Conservation (phyloP, 2,113 vertebrate genomes). For the Plestiodon gilberti region DNA sequence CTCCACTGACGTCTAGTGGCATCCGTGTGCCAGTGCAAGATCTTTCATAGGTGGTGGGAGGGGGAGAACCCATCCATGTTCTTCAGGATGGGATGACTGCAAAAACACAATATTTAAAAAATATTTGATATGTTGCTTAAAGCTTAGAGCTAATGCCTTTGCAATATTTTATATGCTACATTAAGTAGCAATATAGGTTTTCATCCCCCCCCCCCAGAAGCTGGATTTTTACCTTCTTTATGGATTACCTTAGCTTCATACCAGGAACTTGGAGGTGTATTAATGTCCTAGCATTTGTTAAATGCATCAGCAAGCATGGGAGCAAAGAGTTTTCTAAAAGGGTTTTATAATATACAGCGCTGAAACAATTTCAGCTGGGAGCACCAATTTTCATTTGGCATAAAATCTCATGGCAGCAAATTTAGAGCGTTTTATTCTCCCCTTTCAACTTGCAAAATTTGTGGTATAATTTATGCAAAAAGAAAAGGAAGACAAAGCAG, state of each 20-base stretch:
- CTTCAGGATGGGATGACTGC: too few species aligned
- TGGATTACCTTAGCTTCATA: not conserved
- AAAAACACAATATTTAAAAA: not conserved
- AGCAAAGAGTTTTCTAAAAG: not conserved
- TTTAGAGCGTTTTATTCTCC: too few species aligned
- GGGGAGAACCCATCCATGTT: not conserved
- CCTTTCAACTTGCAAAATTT: not conserved
- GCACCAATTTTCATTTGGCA: not conserved
- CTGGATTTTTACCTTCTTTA: not conserved
- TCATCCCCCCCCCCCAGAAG: too few species aligned
- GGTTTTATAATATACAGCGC: not conserved
- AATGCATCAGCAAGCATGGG: not conserved
- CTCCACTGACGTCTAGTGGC: constrained; percentile 66
- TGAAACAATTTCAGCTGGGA: not conserved
- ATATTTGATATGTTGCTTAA: not conserved
- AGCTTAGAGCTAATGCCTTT: not conserved
- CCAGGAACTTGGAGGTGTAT: not conserved
- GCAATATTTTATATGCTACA: not conserved
- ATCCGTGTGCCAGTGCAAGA: not conserved
- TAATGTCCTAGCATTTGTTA: not conserved
- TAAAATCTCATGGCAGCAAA: not conserved
- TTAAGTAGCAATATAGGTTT: not conserved
- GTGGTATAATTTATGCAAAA: not conserved
- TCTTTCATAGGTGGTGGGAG: not conserved
- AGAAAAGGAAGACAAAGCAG: too few species aligned